Evolutionary conservation across 2,797 vertebrate species (phyloP).

Genomic region (Alectoris magna): DNA sequence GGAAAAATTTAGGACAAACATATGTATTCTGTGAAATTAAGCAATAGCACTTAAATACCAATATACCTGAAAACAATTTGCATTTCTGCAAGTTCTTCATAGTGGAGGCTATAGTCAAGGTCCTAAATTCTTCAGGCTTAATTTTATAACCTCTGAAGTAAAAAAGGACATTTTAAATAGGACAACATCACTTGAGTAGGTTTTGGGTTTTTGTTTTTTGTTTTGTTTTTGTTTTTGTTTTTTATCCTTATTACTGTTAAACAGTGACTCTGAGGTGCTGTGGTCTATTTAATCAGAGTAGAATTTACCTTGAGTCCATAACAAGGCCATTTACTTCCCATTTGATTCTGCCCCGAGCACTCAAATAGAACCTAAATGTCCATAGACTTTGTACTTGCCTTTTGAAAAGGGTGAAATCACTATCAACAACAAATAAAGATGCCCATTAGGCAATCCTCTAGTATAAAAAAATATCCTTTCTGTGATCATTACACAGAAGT

Average conservation of each 20-base stretch:
- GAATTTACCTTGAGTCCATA: conserved; percentile 50
- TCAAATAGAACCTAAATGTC: not conserved
- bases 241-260: not conserved
- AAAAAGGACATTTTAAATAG: not conserved
- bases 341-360: conserved; percentile 3
- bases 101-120: conserved; percentile 17
- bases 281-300: conserved; percentile 14
- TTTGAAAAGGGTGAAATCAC: conserved; percentile 42
- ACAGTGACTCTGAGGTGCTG: conserved; percentile 4
- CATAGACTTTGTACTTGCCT: conserved; percentile 24
- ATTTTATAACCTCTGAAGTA: conserved; percentile 36
- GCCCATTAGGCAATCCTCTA: not conserved
- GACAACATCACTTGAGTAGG: not conserved
- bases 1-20: not conserved
- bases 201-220: too few relatives aligned
- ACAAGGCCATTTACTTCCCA: conserved; percentile 32
- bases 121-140: conserved; percentile 17
- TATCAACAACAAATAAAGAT: conserved; percentile 20
- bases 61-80: not conserved
- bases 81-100: conserved; percentile 13
- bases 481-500: not conserved
- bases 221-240: not conserved
- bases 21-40: conserved; percentile 10
- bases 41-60: not conserved
- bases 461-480: not conserved